Percentiles rank a stretch among this genome's conserved stretches.
Conservation (phyloP, 53 echinoderm and acorn worm species). For the Crossaster papposus region DNA sequence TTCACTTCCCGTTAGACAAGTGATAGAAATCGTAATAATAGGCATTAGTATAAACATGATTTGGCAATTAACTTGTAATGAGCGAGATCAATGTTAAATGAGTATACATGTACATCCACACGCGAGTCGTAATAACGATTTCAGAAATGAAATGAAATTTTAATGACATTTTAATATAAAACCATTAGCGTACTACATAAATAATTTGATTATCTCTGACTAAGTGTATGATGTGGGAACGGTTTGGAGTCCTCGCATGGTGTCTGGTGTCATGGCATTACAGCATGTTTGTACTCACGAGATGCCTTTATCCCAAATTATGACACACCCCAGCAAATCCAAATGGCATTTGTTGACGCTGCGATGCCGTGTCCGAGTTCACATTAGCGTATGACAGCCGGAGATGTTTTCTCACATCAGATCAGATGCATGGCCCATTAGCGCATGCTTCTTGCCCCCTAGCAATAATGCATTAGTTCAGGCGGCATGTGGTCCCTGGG, state of each 20-base stretch:
- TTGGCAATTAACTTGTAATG: no score
- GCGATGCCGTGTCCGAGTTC: conserved; percentile 30
- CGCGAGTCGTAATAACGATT: no score
- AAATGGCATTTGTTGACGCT: conserved; percentile 41
- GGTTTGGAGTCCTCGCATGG: background rate
- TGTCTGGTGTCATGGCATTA: background rate
- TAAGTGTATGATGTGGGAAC: background rate
- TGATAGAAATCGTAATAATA: no score
- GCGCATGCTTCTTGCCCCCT: background rate
- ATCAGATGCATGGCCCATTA: conserved; percentile 37
- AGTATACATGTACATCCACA: no score
- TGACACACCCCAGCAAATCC: background rate
- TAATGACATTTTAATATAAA: no score
- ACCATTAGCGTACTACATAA: no score
- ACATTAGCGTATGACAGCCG: conserved; percentile 17
- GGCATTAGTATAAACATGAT: no score
- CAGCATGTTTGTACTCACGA: background rate
- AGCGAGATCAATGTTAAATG: no score
- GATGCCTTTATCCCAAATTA: background rate
- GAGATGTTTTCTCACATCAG: conserved; percentile 38
- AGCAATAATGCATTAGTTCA: conserved; percentile 11
- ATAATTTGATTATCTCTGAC: background rate
- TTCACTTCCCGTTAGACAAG: no score
- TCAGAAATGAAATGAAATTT: no score
- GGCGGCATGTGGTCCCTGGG: background rate